Evolutionary conservation across 37 sponge, comb jelly and placozoan genomes (phyloP).

Genomic region (Corticium candelabrum): DNA sequence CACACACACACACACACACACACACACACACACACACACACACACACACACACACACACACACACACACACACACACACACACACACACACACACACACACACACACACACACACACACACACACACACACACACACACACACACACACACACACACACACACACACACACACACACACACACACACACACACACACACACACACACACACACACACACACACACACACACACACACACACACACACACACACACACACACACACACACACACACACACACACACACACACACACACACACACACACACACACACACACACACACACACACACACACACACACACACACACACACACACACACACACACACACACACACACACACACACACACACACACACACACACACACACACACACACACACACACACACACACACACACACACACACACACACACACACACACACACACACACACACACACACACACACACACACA

Average conservation of each 20-base stretch:
- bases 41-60: slow-evolving; percentile 59
- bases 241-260: not conserved
- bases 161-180: slow-evolving; percentile 35
- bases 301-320: slow-evolving; percentile 58
- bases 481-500: slow-evolving; percentile 59
- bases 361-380: slow-evolving; percentile 1
- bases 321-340: slow-evolving; percentile 2
- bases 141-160: slow-evolving; percentile 1
- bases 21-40: not conserved
- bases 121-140: slow-evolving; percentile 57
- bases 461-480: not conserved
- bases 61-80: not conserved
- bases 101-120: slow-evolving; percentile 2
- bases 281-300: not conserved
- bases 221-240: slow-evolving; percentile 37
- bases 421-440: slow-evolving; percentile 25
- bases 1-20: slow-evolving; percentile 37
- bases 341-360: slow-evolving; percentile 57
- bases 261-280: slow-evolving; percentile 59
- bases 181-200: slow-evolving; percentile 30
- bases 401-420: slow-evolving; percentile 30
- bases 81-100: slow-evolving; percentile 58
- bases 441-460: slow-evolving; percentile 37
- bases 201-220: slow-evolving; percentile 25
- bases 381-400: slow-evolving; percentile 35